A percentile compares a stretch with the other conserved stretches of the same genome.
Conservation (phyloP, 2,888 invertebrate species). For the Philonicus albiceps region DNA sequence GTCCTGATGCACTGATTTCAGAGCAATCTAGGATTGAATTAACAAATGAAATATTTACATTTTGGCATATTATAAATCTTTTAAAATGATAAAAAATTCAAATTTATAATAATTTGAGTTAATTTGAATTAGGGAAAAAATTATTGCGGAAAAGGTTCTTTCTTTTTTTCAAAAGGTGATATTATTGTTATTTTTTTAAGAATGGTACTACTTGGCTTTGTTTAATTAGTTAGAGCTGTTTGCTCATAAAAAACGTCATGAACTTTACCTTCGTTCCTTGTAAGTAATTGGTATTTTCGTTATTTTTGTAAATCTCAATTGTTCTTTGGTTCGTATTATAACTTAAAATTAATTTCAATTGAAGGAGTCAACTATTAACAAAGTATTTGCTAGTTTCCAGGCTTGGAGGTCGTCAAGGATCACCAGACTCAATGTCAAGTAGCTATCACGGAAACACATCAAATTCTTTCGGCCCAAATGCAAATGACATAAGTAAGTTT, state of each 20-base stretch:
- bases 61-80: background rate
- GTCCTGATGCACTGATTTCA: too few relatives aligned
- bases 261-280: background rate
- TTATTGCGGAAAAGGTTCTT: background rate
- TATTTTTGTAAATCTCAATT: background rate
- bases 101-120: background rate
- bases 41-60: background rate
- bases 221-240: background rate
- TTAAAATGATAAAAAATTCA: background rate
- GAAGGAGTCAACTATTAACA: background rate
- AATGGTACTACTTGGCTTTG: too few relatives aligned
- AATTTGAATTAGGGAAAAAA: background rate
- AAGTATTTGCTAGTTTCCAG: constrained; percentile 59
- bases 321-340: background rate
- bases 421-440: constrained; percentile 77
- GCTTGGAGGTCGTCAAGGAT: constrained; percentile 65
- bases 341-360: background rate
- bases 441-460: constrained; percentile 71
- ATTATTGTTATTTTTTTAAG: background rate
- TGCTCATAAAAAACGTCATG: background rate
- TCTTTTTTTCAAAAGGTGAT: too few relatives aligned
- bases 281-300: background rate
- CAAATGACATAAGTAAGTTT: constrained; percentile 55
- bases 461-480: constrained; percentile 52
- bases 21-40: background rate